phyloP scores from a whole-genome alignment of 2,888 invertebrate species.

The Muschampia plurimacula region DNA sequence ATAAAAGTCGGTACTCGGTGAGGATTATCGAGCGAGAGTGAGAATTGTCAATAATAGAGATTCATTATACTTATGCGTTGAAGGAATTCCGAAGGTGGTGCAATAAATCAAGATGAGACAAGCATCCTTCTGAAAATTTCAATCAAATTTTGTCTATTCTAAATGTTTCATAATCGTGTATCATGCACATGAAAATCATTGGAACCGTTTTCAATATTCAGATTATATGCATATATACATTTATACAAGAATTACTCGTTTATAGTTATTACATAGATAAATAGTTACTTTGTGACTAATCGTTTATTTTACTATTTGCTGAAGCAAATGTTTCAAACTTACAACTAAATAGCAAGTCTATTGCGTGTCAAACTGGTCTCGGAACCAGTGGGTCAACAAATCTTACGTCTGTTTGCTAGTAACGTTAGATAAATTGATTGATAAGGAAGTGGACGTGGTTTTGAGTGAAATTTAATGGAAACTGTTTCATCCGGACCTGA shows the following conservation, averaged over 20 bases:
- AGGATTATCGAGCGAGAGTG: too few relatives aligned
- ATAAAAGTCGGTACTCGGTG: too few relatives aligned
- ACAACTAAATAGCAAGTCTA: conserved; percentile 62
- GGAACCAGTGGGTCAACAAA: conserved; percentile 70
- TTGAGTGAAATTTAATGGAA: conserved; percentile 75
- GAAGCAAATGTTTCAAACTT: conserved; percentile 50
- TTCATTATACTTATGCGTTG: too few relatives aligned
- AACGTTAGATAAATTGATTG: conserved; percentile 80
- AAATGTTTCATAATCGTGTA: background rate
- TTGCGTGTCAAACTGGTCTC: conserved; percentile 69
- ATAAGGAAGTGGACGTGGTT: conserved; percentile 71
- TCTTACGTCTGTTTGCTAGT: conserved; percentile 64
- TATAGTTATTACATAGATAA: background rate
- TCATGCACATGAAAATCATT: background rate
- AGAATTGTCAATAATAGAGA: too few relatives aligned
- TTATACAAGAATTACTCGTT: too few relatives aligned
- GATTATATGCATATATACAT: too few relatives aligned
- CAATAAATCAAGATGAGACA: too few relatives aligned
- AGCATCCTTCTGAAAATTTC: too few relatives aligned
- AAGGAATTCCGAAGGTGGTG: too few relatives aligned
- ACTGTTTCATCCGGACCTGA: conserved; percentile 66
- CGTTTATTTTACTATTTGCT: conserved; percentile 38
- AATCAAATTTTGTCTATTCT: too few relatives aligned
- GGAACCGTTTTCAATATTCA: too few relatives aligned
- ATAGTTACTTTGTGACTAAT: conserved; percentile 20